A percentile compares a stretch with the other conserved stretches of the same genome.
Evolutionary conservation across 1,140 invertebrate genomes (phyloP).

Genomic region (fruit fly (Drosophila melanogaster)): DNA sequence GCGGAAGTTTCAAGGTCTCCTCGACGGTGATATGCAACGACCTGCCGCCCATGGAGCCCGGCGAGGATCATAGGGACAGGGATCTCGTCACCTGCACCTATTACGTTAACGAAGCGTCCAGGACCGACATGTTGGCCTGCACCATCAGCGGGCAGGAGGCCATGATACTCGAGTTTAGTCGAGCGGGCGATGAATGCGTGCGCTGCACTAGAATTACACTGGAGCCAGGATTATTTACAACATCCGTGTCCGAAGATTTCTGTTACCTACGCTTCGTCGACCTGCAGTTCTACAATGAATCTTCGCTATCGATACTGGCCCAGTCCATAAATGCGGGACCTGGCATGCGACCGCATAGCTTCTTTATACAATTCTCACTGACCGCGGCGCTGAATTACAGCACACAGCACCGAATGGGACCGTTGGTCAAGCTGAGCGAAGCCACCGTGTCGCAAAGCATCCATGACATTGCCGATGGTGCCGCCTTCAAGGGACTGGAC

Average conservation of each 20-base stretch:
- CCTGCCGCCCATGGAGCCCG: conserved; percentile 56
- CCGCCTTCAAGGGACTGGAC: conserved; percentile 88
- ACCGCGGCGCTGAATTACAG: conserved; percentile 84
- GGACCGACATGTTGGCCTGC: conserved; percentile 66
- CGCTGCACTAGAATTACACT: conserved; percentile 65
- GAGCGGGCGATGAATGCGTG: conserved; percentile 44
- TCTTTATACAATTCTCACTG: conserved; percentile 89
- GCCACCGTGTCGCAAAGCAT: conserved; percentile 85
- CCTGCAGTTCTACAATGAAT: conserved; percentile 92
- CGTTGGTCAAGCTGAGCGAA: conserved; percentile 85
- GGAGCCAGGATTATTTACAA: conserved; percentile 80
- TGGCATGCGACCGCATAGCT: conserved; percentile 85
- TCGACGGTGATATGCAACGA: conserved; percentile 85
- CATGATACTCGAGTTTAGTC: conserved; percentile 70
- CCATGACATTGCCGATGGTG: conserved; percentile 85
- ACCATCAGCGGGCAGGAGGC: conserved; percentile 65
- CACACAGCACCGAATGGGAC: conserved; percentile 74
- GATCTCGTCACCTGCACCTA: conserved; percentile 82
- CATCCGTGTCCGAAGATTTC: conserved; percentile 50
- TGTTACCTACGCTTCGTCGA: conserved; percentile 79
- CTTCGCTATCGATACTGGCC: conserved; percentile 91
- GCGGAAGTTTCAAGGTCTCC: conserved; percentile 86
- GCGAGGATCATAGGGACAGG: conserved; percentile 33
- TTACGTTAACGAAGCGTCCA: conserved; percentile 53
- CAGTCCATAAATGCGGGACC: conserved; percentile 85